Conservation (phyloP, 2,888 invertebrate genomes). For the Netelia inedita region DNA sequence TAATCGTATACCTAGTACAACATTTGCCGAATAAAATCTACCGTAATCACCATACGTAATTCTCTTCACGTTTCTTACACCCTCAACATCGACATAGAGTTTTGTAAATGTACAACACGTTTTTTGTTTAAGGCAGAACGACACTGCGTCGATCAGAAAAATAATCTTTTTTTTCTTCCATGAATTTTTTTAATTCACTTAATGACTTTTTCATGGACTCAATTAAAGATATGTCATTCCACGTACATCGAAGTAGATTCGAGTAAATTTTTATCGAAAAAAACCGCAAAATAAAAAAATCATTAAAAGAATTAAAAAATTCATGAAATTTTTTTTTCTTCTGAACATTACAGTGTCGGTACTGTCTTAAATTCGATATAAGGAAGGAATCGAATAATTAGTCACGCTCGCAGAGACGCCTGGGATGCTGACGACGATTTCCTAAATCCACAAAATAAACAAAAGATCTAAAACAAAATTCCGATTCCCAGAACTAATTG, state of each 20-base stretch:
- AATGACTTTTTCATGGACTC: too few species aligned
- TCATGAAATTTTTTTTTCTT: too few species aligned
- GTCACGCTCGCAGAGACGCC: not conserved
- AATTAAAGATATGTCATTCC: too few species aligned
- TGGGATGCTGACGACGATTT: not conserved
- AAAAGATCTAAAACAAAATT: conserved; percentile 1
- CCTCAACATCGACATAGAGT: not conserved
- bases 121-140: not conserved
- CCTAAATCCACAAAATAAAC: not conserved
- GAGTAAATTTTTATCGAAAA: not conserved
- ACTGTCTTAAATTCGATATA: too few species aligned
- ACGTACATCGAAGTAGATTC: too few species aligned
- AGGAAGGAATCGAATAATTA: not conserved
- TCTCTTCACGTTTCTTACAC: not conserved
- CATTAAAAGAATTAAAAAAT: too few species aligned
- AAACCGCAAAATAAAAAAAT: not conserved
- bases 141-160: too few species aligned
- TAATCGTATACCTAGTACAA: not conserved
- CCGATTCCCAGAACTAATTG: conserved; percentile 1
- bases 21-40: conserved; percentile 12
- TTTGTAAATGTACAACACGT: not conserved
- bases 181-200: too few species aligned
- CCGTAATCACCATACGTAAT: not conserved
- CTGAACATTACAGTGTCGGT: too few species aligned
- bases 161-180: too few species aligned